A percentile compares a stretch with the other conserved stretches of the same genome.
Conservation (phyloP, 2,113 vertebrate species). For the Centropus bengalensis region DNA sequence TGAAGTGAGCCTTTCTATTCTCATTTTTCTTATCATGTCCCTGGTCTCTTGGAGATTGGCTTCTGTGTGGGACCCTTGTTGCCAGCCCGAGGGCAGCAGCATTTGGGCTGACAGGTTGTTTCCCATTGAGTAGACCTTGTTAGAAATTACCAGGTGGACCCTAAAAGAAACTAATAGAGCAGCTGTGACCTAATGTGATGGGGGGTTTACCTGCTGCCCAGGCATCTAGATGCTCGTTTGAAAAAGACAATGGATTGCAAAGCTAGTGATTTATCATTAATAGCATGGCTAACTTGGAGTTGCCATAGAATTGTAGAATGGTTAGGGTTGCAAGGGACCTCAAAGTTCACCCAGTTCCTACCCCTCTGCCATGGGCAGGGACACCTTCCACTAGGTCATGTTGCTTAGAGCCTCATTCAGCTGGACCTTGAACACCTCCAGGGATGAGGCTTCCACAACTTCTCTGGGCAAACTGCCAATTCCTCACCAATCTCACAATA, state of each 20-base stretch:
- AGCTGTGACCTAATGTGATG: neutral
- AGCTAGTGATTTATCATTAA: neutral
- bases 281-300: neutral
- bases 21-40: neutral
- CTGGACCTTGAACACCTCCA: too few relatives aligned
- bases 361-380: too few relatives aligned
- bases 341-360: too few relatives aligned
- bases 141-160: neutral
- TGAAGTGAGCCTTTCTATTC: neutral
- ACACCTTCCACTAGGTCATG: too few relatives aligned
- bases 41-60: neutral
- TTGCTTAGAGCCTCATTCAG: too few relatives aligned
- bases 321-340: too few relatives aligned
- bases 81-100: neutral
- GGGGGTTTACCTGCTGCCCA: neutral
- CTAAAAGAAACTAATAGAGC: neutral
- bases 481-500: too few relatives aligned
- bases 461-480: too few relatives aligned
- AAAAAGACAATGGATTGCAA: neutral
- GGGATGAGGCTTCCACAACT: too few relatives aligned
- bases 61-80: neutral
- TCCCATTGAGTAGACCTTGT: neutral
- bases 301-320: neutral
- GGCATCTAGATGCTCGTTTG: neutral
- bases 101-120: neutral